phyloP scores from a whole-genome alignment of 2,797 vertebrate genomes.

The Girardinus metallicus region DNA sequence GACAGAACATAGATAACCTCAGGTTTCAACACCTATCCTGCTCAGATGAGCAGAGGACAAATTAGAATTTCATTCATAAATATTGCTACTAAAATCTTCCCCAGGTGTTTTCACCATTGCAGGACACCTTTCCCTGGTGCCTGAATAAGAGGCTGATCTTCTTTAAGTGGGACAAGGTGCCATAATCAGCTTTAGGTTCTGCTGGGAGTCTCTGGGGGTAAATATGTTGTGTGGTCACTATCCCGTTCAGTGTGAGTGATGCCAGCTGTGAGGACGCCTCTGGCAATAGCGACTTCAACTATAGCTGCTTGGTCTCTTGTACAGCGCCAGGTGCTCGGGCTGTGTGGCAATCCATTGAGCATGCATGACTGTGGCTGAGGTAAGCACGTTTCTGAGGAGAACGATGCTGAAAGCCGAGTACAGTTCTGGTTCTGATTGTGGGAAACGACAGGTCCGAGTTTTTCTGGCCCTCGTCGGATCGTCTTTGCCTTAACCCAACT shows the following conservation, averaged over 20 bases:
- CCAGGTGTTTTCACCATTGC: slow-evolving; percentile 5
- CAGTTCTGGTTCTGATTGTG: slow-evolving; percentile 28
- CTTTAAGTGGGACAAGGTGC: slow-evolving; percentile 33
- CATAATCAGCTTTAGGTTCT: slow-evolving; percentile 46
- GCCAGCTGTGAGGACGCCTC: slow-evolving; percentile 69
- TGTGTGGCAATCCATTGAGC: slow-evolving; percentile 60
- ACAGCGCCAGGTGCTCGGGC: slow-evolving; percentile 63
- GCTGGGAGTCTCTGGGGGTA: slow-evolving; percentile 49
- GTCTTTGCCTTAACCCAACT: slow-evolving; percentile 31
- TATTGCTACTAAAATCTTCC: slow-evolving; percentile 34
- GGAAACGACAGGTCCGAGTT: slow-evolving; percentile 23
- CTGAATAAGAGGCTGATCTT: slow-evolving; percentile 47
- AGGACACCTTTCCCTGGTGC: neutral
- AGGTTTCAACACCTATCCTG: slow-evolving; percentile 51
- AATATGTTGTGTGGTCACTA: slow-evolving; percentile 65
- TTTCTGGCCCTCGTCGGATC: slow-evolving; percentile 36
- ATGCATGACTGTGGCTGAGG: slow-evolving; percentile 67
- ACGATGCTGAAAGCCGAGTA: slow-evolving; percentile 25
- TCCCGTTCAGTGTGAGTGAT: slow-evolving; percentile 74
- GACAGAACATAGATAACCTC: slow-evolving; percentile 51
- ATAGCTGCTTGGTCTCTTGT: slow-evolving; percentile 64
- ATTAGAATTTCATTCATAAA: slow-evolving; percentile 46
- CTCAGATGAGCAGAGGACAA: slow-evolving; percentile 32
- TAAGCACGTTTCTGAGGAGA: slow-evolving; percentile 51
- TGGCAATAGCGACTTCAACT: slow-evolving; percentile 66